Base-by-base conservation (phyloP, 2,888 invertebrate genomes). In the Unio delphinus region DNA sequence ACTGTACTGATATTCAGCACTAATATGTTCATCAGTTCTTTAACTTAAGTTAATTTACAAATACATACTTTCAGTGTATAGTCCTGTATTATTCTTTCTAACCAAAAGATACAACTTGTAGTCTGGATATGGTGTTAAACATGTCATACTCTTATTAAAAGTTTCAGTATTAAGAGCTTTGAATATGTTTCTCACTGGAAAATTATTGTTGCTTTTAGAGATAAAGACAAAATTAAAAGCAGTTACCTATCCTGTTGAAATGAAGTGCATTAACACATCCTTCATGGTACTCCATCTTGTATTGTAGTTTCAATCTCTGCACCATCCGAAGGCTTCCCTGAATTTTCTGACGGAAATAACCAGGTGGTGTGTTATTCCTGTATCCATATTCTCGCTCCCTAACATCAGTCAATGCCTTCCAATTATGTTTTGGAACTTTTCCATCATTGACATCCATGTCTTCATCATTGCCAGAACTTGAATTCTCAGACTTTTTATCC, bases 261-360 rank as follows among this genome's bases (percentile, higher is more conserved):
- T 96, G 94, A 69, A 98, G 92, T 73, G 95, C 94, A 91, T 98
- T 98, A 4, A 98, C 97, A 91, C 97, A 97, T 74, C 97, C 97
- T 82, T 91, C 92, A 89, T 98, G 98, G 78, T 93, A 93, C 74
- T 94, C 92, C 82, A 98, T 91, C 84, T 93, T 93, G 83, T 94
- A 93, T 89, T 94, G 93, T 63, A 95, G 92, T 87, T 95, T 93
- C 87, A 98, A 92, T 80, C 95, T 93, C 89, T 96, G 94, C 17
- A 96, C 94, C 78, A 93, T 93, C 86, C 95, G 94, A 34, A 96
- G 91, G 2, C 96, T 96, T 3, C 95, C 94, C 84, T 95, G 95
- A 89, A 94, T 95, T 64, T 93, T 92, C 76, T 92, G 92, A 74
- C 94, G 93, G 88, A 95, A 95, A 70, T 92, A 90, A 74, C 90